phyloP scores from a whole-genome alignment of 1,140 invertebrate species.

The Cotesia typhae region DNA sequence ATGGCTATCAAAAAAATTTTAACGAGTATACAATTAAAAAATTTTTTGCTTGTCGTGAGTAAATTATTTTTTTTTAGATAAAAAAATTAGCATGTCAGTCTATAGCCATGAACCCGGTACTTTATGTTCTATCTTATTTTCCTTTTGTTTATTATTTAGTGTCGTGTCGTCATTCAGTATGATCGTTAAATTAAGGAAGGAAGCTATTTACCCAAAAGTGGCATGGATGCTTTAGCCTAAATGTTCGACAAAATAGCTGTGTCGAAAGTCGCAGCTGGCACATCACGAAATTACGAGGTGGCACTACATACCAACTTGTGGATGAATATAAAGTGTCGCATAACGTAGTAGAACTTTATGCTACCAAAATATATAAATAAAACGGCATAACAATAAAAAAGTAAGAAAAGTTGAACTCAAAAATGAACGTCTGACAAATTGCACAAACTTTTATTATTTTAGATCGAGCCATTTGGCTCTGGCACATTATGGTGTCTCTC shows the following conservation, averaged over 20 bases:
- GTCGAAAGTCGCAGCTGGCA: constrained; percentile 51
- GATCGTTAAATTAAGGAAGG: constrained; percentile 36
- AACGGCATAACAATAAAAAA: too few species aligned
- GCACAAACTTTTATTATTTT: constrained; percentile 67
- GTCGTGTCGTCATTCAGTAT: constrained; percentile 16
- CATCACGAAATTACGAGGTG: constrained; percentile 44
- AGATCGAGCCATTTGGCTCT: constrained; percentile 58
- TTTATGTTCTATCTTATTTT: background rate
- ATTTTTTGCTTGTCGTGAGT: too few species aligned
- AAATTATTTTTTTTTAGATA: too few species aligned
- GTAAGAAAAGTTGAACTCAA: background rate
- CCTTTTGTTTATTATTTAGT: background rate
- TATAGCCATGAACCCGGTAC: too few species aligned
- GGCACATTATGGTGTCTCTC: constrained; percentile 27
- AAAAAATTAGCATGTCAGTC: too few species aligned
- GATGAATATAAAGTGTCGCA: too few species aligned
- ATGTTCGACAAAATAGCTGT: constrained; percentile 11
- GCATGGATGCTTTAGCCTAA: background rate
- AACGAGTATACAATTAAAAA: too few species aligned
- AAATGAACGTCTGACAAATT: constrained; percentile 59
- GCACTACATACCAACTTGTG: background rate
- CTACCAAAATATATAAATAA: background rate
- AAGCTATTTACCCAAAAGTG: constrained; percentile 30
- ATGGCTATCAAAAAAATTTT: too few species aligned
- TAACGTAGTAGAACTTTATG: background rate